Percentiles rank a stretch among this genome's conserved stretches.
These are phyloP conservation scores for Panulirus ornatus DNA, from an alignment of 1,140 invertebrate species.

Conservation along the genomic window DNA sequence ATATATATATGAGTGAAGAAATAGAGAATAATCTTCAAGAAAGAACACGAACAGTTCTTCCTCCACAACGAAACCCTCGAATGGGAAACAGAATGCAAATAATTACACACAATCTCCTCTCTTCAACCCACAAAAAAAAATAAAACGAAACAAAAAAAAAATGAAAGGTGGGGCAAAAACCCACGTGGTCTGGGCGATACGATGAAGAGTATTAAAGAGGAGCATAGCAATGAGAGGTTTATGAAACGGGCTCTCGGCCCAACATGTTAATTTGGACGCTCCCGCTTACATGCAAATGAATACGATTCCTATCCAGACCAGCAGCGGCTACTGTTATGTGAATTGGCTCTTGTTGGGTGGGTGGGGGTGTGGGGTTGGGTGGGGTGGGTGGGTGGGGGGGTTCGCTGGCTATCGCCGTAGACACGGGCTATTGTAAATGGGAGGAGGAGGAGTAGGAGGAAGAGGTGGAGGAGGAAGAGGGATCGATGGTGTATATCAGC, in stretches of 20 bases:
- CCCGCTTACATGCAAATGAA: constrained; percentile 50
- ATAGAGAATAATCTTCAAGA: too few relatives aligned
- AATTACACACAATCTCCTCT: too few relatives aligned
- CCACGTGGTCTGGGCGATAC: too few relatives aligned
- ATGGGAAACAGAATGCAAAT: too few relatives aligned
- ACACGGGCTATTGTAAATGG: not conserved
- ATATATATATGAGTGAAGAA: too few relatives aligned
- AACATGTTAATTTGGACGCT: constrained; percentile 36
- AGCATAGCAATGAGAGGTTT: not conserved
- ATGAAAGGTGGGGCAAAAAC: too few relatives aligned
- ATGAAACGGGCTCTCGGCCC: not conserved
- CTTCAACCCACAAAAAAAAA: too few relatives aligned
- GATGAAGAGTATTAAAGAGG: not conserved
- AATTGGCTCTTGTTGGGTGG: not conserved
- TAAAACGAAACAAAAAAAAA: too few relatives aligned
- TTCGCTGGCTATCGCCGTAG: not conserved
- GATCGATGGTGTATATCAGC: too few relatives aligned
- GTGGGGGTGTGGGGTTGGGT: not conserved
- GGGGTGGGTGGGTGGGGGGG: not conserved
- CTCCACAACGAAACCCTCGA: too few relatives aligned
- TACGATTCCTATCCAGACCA: constrained; percentile 34
- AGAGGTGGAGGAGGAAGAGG: not conserved
- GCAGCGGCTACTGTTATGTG: constrained; percentile 49
- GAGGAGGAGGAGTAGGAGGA: constrained; percentile 15
- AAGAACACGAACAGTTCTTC: too few relatives aligned